Base-by-base conservation (phyloP, 1,140 invertebrate genomes). In the Drosophila truncata region DNA sequence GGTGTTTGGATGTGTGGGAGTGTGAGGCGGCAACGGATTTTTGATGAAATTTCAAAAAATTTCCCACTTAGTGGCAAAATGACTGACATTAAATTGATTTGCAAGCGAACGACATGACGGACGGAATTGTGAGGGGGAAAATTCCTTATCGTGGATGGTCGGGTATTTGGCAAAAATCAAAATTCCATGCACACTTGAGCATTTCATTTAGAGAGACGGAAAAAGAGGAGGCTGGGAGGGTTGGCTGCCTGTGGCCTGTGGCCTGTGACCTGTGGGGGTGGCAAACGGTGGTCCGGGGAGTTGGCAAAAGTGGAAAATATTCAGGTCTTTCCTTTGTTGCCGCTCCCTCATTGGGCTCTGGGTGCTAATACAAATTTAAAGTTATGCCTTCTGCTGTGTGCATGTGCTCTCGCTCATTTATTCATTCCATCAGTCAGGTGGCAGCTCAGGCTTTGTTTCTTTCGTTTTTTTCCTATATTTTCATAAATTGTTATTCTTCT, bases 1-100 rank as follows among this genome's bases (percentile, higher is more conserved):
- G 35, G 37, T 18, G 25, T 33, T 11, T 14, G n/a, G 49, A 14
- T 27, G 33, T 16, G n/a, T 9, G 37, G 25, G 31, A 16, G 35
- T 37, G 35, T 27, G 41, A 13, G 44, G 59, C 25, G 42, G 41
- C 67, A 78, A 81, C 84, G 82, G 86, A 86, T 91, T 91, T 91
- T 91, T 92, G 91, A 92, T 91, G 91, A 92, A 92, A 92, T 92
- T 92, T 92, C 91, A 88, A 91, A 73, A 91, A 91, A 91, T 76
- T 88, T 90, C 78, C 82, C 78, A 87, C 87, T 87, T 87, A 91
- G 84, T 90, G 66, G 72, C 76, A 58, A 90, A 91, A 91, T 91
- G 91, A 92, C 91, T 88, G 83, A 88, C 91, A 92, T 92, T 86
- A 92, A 92, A 92, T 92, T 92, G 91, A 92, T 92, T 92, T 92